phyloP scores from a whole-genome alignment of 2,113 vertebrate genomes.

The Verasper variegatus region DNA sequence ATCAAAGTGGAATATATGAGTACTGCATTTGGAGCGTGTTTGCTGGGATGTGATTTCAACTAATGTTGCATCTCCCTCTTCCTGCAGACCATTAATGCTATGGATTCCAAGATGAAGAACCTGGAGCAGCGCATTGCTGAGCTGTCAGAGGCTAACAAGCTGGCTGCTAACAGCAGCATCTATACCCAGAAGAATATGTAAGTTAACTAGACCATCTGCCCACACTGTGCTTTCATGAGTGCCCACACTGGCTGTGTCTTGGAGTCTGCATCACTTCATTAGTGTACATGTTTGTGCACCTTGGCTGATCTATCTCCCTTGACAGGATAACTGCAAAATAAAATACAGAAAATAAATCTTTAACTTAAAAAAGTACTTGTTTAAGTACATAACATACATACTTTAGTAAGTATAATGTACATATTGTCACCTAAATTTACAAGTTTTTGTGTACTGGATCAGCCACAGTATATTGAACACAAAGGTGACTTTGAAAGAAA shows the following conservation, averaged over 20 bases:
- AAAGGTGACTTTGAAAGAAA: neutral
- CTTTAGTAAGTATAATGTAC: neutral
- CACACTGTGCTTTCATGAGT: constrained; percentile 46
- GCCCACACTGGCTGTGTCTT: constrained; percentile 26
- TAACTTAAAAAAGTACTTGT: neutral
- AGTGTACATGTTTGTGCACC: constrained; percentile 8
- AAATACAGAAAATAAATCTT: constrained; percentile 26
- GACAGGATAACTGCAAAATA: constrained; percentile 8
- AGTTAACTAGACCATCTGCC: constrained; percentile 76
- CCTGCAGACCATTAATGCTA: constrained; percentile 96
- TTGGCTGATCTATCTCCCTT: constrained; percentile 2
- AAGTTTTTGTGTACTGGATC: neutral
- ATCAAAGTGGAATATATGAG: constrained; percentile 11
- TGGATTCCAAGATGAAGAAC: constrained; percentile 99
- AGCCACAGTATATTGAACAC: neutral
- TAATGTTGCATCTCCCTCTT: constrained; percentile 18
- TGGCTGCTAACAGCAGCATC: constrained; percentile 98
- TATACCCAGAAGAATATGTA: constrained; percentile 99
- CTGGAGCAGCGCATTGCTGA: constrained; percentile 97
- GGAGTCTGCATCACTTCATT: constrained; percentile 39
- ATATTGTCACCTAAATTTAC: neutral
- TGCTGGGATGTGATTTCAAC: constrained; percentile 8
- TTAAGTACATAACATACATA: neutral
- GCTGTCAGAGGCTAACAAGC: constrained; percentile 97
- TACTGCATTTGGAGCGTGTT: neutral